A percentile compares a stretch with the other conserved stretches of the same genome.
Conservation (phyloP, 2,113 vertebrate genomes). For the Axis porcinus region DNA sequence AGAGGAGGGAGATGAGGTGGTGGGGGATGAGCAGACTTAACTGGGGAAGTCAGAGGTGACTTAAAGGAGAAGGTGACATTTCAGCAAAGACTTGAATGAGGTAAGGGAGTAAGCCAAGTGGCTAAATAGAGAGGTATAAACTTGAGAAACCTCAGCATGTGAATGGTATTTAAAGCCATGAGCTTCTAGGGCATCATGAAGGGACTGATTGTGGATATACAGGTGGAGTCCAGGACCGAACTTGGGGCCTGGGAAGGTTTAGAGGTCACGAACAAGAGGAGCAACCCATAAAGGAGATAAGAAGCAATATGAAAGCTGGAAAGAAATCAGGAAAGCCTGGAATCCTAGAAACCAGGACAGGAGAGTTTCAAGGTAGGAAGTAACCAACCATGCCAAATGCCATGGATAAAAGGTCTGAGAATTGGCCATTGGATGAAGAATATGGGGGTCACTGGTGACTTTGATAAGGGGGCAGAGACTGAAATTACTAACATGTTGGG, state of each 20-base stretch:
- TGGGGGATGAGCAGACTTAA: neutral
- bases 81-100: neutral
- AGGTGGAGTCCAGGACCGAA: neutral
- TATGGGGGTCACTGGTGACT: neutral
- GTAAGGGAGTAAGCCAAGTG: neutral
- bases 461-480: neutral
- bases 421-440: neutral
- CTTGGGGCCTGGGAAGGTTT: neutral
- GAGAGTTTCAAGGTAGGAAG: neutral
- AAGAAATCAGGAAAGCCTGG: neutral
- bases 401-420: neutral
- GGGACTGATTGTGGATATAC: neutral
- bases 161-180: neutral
- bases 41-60: neutral
- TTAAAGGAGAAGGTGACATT: neutral
- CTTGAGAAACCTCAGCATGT: neutral
- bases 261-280: neutral
- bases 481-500: neutral
- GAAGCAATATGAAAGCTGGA: neutral
- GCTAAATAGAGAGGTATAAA: neutral
- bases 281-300: neutral
- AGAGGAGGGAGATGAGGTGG: neutral
- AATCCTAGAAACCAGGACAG: neutral
- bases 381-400: neutral
- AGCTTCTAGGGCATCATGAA: neutral